Evolutionary conservation across 2,888 invertebrate species (phyloP).

Genomic region (Suillia variegata): DNA sequence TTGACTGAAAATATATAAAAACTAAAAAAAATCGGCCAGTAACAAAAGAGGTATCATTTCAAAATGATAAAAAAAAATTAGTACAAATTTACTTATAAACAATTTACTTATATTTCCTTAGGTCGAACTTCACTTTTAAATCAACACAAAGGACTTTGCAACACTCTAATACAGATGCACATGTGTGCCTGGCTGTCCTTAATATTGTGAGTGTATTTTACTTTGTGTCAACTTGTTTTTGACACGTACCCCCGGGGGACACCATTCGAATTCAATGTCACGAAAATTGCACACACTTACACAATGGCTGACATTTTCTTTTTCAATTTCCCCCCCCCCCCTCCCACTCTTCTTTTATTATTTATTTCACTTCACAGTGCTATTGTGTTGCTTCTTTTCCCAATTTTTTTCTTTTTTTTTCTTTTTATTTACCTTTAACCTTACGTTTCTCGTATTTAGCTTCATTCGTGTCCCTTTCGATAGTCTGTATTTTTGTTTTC

Average conservation of each 20-base stretch:
- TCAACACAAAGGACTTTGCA: too few relatives aligned
- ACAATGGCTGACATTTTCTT: not conserved
- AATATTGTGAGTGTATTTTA: not conserved
- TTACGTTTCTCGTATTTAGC: too few relatives aligned
- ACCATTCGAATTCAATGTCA: constrained; percentile 8
- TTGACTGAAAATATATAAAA: too few relatives aligned
- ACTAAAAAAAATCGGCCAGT: too few relatives aligned
- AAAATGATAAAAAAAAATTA: too few relatives aligned
- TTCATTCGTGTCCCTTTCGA: too few relatives aligned
- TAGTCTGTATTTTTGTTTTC: not conserved
- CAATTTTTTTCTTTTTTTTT: not conserved
- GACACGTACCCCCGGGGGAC: constrained; percentile 3
- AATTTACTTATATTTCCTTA: too few relatives aligned
- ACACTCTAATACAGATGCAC: too few relatives aligned
- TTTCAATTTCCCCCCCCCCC: not conserved
- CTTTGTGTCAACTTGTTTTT: constrained; percentile 10
- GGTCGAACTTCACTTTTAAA: too few relatives aligned
- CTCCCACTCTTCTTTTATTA: not conserved
- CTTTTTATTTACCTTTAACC: not conserved
- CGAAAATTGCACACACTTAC: constrained; percentile 10
- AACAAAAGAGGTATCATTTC: too few relatives aligned
- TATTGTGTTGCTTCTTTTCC: not conserved
- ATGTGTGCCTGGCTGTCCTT: not conserved
- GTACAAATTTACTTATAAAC: too few relatives aligned
- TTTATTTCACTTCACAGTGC: not conserved